Conservation (phyloP, 2,113 vertebrate species). For the Hymenochirus boettgeri region DNA sequence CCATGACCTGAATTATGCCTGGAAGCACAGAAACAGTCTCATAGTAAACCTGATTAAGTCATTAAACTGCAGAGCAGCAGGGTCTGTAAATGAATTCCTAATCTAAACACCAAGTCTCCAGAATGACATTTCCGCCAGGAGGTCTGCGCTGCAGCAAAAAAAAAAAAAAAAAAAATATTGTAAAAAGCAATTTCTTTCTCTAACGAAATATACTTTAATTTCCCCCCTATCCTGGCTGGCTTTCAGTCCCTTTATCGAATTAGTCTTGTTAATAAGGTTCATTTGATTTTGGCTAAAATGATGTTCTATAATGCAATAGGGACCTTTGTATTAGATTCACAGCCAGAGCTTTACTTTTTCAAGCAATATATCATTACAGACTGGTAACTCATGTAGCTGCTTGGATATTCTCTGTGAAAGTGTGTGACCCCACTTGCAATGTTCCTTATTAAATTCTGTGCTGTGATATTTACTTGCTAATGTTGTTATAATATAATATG, state of each 20-base stretch:
- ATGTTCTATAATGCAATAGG: conserved; percentile 22
- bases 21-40: conserved; percentile 41
- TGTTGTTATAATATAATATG: no score
- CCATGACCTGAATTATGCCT: conserved; percentile 37
- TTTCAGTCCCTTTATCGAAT: conserved; percentile 26
- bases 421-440: no score
- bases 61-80: conserved; percentile 51
- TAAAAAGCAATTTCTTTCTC: conserved; percentile 46
- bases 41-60: conserved; percentile 58
- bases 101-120: conserved; percentile 38
- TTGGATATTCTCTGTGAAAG: not conserved
- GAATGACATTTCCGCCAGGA: conserved; percentile 42
- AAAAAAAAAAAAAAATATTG: conserved; percentile 21
- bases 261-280: conserved; percentile 22
- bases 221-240: conserved; percentile 38
- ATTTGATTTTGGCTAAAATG: conserved; percentile 43
- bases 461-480: no score
- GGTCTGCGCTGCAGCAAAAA: conserved; percentile 43
- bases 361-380: not conserved
- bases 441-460: no score
- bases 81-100: conserved; percentile 60
- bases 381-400: not conserved
- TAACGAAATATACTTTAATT: conserved; percentile 43
- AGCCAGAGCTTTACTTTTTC: not conserved
- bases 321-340: conserved; percentile 11